phyloP scores from a whole-genome alignment of 2,113 vertebrate genomes.

The Psettodes erumei region DNA sequence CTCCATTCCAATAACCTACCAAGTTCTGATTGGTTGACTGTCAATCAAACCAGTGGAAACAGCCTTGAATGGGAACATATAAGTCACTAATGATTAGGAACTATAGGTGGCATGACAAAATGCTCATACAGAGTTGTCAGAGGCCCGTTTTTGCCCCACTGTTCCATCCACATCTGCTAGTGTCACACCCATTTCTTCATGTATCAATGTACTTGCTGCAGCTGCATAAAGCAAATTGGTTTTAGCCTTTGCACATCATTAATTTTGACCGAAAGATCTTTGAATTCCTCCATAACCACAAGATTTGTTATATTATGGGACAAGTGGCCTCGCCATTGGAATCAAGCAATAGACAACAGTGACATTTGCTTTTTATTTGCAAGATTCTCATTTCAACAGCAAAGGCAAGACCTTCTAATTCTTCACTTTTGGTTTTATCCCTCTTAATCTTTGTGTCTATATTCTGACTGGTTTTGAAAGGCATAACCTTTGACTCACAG shows the following conservation, averaged over 20 bases:
- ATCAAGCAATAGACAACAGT: slow-evolving; percentile 6
- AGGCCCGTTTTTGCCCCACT: background rate
- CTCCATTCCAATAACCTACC: background rate
- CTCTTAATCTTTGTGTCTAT: background rate
- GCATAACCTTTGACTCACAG: slow-evolving; percentile 35
- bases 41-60: background rate
- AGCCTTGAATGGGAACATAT: background rate
- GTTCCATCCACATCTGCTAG: background rate
- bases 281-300: background rate
- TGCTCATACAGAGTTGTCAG: background rate
- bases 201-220: background rate
- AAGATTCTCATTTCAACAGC: background rate
- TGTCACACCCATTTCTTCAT: background rate
- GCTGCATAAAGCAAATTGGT: background rate
- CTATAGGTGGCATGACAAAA: background rate
- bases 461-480: background rate
- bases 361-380: slow-evolving; percentile 3
- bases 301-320: background rate
- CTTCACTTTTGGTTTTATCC: background rate
- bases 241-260: too few species aligned
- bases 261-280: background rate
- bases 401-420: background rate
- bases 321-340: background rate
- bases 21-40: background rate
- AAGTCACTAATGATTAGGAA: background rate